These are phyloP conservation scores for Steatornis caripensis DNA, from an alignment of 2,113 vertebrate genomes.

Conservation along the genomic window DNA sequence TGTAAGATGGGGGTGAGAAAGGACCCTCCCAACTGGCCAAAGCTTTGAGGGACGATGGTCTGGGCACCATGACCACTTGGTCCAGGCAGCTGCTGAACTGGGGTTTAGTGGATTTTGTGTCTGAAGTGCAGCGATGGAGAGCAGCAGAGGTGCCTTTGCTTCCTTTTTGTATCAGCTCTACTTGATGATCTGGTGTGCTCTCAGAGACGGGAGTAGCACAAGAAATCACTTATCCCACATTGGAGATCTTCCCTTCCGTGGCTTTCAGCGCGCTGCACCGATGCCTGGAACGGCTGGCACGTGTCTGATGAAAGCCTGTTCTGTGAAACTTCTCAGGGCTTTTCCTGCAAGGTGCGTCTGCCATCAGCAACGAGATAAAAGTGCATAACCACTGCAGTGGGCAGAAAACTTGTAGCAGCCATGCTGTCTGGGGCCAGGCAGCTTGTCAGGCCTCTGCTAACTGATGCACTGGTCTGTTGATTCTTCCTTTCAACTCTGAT, in stretches of 20 bases:
- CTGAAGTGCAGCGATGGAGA: not conserved
- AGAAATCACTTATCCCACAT: not conserved
- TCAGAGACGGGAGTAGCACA: not conserved
- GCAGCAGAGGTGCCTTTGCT: not conserved
- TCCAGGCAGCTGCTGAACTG: not conserved
- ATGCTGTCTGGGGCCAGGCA: not conserved
- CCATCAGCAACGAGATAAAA: not conserved
- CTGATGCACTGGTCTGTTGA: not conserved
- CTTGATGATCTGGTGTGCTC: not conserved
- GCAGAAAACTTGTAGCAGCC: not conserved
- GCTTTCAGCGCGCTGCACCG: not conserved
- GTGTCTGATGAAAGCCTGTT: not conserved
- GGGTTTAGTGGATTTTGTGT: not conserved
- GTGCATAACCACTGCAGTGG: not conserved
- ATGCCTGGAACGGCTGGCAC: fast-evolving
- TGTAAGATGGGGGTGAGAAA: not conserved
- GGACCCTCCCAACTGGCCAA: not conserved
- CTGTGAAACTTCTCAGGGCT: not conserved
- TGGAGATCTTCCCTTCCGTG: not conserved
- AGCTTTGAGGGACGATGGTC: not conserved
- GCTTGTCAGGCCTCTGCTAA: not conserved
- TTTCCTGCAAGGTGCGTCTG: not conserved
- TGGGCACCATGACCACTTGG: not conserved
- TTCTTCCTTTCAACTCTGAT: not conserved
- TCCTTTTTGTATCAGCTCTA: not conserved